A percentile compares a stretch with the other conserved stretches of the same genome.
phyloP scores from a whole-genome alignment of 2,113 vertebrate genomes.

The Dasyprocta punctata region DNA sequence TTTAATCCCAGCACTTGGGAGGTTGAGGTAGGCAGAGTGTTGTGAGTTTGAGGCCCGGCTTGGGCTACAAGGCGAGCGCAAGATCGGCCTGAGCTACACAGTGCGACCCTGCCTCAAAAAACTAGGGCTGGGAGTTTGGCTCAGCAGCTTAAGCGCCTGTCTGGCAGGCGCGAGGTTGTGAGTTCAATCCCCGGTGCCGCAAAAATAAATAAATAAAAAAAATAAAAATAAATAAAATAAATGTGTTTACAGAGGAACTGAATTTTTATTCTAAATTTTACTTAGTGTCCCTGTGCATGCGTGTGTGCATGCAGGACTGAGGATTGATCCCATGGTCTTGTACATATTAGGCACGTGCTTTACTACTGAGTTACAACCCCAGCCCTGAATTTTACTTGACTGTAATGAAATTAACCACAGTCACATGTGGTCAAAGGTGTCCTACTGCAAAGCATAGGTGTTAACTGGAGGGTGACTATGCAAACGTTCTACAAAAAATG shows the following conservation, averaged over 20 bases:
- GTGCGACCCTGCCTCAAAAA: no score
- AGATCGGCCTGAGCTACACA: no score
- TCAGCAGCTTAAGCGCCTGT: no score
- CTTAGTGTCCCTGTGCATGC: neutral
- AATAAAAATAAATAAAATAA: no score
- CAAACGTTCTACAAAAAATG: neutral
- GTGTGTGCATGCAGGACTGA: neutral
- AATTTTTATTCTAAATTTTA: slow-evolving; percentile 3
- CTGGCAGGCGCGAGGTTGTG: no score
- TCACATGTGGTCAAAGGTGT: neutral
- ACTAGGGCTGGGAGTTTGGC: no score
- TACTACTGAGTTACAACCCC: neutral
- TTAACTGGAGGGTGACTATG: neutral
- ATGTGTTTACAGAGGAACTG: neutral
- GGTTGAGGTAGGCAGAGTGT: no score
- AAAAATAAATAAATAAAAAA: no score
- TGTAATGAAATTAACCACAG: neutral
- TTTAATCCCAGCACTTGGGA: no score
- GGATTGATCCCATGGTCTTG: neutral
- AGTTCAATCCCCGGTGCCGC: no score
- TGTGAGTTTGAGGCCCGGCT: no score
- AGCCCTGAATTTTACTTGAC: neutral
- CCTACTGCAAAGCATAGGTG: neutral
- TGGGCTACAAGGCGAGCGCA: no score
- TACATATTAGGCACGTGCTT: neutral